Evolutionary conservation across 2,113 vertebrate genomes (phyloP).

Genomic region (Dermatemys mawii): DNA sequence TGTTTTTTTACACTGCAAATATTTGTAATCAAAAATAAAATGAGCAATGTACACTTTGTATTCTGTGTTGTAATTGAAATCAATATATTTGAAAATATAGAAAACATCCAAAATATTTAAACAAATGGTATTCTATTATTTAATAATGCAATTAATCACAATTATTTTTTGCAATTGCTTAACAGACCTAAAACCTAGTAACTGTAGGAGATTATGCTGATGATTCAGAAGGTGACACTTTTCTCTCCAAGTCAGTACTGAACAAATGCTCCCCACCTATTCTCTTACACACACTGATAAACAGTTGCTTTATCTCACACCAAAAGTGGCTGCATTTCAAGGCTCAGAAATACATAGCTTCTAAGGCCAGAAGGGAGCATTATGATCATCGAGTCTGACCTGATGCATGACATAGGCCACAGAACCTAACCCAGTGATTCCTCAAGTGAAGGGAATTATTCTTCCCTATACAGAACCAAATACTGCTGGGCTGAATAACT

Average conservation of each 20-base stretch:
- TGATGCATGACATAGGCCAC: not conserved
- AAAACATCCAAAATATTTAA: too few species aligned
- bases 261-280: accelerated
- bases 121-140: too few species aligned
- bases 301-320: not conserved
- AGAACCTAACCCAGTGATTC: not conserved
- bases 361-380: not conserved
- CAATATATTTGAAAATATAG: too few species aligned
- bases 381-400: not conserved
- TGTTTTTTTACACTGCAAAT: too few species aligned
- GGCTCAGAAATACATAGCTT: not conserved
- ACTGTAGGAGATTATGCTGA: not conserved
- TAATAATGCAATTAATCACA: too few species aligned
- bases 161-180: too few species aligned
- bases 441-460: not conserved
- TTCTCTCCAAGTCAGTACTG: not conserved
- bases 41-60: too few species aligned
- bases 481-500: not conserved
- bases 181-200: too few species aligned
- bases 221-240: not conserved
- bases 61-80: too few species aligned
- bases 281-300: accelerated
- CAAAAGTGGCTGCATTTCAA: not conserved
- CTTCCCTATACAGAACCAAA: not conserved
- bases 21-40: too few species aligned